phyloP scores from a whole-genome alignment of 2,888 invertebrate species.

The Dryocosmus kuriphilus region DNA sequence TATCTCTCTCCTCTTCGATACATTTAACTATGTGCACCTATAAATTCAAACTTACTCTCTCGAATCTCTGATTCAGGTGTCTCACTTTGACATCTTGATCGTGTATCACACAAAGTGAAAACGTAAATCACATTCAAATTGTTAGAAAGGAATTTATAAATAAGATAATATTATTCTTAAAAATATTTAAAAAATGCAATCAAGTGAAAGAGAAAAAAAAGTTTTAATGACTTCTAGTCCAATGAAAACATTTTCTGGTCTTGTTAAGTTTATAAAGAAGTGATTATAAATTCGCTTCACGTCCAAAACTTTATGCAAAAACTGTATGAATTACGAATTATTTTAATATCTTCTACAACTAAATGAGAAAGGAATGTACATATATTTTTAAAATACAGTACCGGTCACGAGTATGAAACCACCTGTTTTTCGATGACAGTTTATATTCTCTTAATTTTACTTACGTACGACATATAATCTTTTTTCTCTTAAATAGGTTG shows the following conservation, averaged over 20 bases:
- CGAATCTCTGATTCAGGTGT: slow-evolving; percentile 20
- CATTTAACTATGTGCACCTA: slow-evolving; percentile 31
- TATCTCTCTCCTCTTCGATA: slow-evolving; percentile 46
- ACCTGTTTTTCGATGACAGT: too few species aligned
- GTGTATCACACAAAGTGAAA: slow-evolving; percentile 25
- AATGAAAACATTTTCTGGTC: neutral
- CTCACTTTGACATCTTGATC: slow-evolving; percentile 27
- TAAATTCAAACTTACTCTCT: slow-evolving; percentile 30
- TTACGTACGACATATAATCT: too few species aligned
- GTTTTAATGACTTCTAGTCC: neutral
- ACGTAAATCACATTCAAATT: slow-evolving; percentile 7
- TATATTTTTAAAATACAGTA: too few species aligned
- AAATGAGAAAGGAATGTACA: too few species aligned
- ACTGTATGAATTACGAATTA: too few species aligned
- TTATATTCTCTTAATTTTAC: too few species aligned
- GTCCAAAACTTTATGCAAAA: too few species aligned
- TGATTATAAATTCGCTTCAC: too few species aligned
- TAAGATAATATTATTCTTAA: neutral
- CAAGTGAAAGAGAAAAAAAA: neutral
- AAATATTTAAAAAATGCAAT: neutral
- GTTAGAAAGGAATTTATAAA: neutral
- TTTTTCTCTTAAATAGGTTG: too few species aligned
- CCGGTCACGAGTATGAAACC: too few species aligned
- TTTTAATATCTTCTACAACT: too few species aligned
- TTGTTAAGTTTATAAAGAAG: neutral